Evolutionary conservation across 37 sponge, comb jelly and placozoan species (phyloP), one percentile per base, ranked within the genome.

Genomic region (Aplysina aerophoba): DNA sequence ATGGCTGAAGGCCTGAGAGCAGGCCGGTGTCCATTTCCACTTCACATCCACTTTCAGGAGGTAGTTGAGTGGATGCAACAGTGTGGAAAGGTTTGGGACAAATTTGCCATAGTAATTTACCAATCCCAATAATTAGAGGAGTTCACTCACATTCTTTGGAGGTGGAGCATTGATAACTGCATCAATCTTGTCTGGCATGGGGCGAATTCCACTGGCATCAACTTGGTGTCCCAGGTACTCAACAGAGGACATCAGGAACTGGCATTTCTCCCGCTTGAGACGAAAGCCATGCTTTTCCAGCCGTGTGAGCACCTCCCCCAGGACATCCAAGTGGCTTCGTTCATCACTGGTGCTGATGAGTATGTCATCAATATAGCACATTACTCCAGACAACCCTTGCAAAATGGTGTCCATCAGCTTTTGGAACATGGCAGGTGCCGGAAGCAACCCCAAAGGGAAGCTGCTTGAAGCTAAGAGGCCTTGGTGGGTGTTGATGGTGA

Each of bases 371-470:
- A 86, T 65, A 4, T 75, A 38, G 50, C 87, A 86, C 24, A 15
- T 19, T 2, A 78, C 77, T 33, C 30, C 27, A 6, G 80, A n/a
- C 4, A 86, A 28, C 8, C 87, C 87, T 6, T 55, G 36, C 54
- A 86, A 24, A 0, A 86, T 39, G 14, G 53, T 55, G 19, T 86
- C 67, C 77, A 86, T 86, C 0, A 31, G 35, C 27, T 55, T 16
- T 50, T 86, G 87, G 50, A 86, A 86, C 36, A 68, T 77, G 1
- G 87, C 87, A 34, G 75, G 61, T 19, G 87, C 80, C 22, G 87
- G 58, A 2, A 41, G 12, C 3, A 86, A 25, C 14, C 87, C 87
- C 15, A 72, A 85, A 1, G 85, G 85, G 11, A 85, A 57, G 2
- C 85, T 25, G 39, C 77, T 85, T 33, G 54, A 85, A 25, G 1